These are phyloP conservation scores for Anhinga anhinga DNA, from an alignment of 2,113 vertebrate species.

Conservation along the genomic window DNA sequence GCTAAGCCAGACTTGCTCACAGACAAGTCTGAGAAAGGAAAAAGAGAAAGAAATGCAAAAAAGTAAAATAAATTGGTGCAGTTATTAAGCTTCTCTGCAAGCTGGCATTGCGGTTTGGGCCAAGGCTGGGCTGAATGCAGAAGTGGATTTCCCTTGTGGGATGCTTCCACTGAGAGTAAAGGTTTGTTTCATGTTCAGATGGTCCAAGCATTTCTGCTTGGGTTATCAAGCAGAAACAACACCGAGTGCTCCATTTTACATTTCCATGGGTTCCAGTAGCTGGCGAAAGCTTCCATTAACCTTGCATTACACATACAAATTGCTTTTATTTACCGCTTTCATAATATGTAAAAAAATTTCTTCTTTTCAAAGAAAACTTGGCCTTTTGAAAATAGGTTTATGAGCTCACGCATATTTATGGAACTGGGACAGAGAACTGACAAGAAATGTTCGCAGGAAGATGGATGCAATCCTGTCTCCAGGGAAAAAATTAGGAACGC, in stretches of 20 bases:
- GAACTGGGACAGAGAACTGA: constrained; percentile 21
- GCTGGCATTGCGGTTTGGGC: not conserved
- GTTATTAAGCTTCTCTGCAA: not conserved
- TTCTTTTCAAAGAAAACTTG: not conserved
- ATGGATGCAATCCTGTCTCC: constrained; percentile 22
- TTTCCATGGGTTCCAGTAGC: not conserved
- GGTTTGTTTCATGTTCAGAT: not conserved
- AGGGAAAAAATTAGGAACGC: not conserved
- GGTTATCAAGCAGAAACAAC: not conserved
- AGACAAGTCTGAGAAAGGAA: not conserved
- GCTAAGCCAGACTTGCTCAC: not conserved
- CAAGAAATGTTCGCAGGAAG: not conserved
- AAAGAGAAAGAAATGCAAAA: not conserved
- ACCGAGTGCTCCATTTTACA: not conserved
- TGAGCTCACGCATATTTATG: not conserved
- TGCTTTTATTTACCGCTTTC: constrained; percentile 34
- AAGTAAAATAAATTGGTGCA: not conserved
- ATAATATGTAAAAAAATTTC: not conserved
- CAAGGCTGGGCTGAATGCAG: not conserved
- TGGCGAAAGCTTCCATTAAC: not conserved
- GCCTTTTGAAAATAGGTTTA: not conserved
- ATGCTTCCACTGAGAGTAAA: not conserved
- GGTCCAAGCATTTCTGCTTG: not conserved
- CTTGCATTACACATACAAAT: not conserved
- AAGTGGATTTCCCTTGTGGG: not conserved